phyloP scores from a whole-genome alignment of 1,140 invertebrate species.

The Formica exsecta region DNA sequence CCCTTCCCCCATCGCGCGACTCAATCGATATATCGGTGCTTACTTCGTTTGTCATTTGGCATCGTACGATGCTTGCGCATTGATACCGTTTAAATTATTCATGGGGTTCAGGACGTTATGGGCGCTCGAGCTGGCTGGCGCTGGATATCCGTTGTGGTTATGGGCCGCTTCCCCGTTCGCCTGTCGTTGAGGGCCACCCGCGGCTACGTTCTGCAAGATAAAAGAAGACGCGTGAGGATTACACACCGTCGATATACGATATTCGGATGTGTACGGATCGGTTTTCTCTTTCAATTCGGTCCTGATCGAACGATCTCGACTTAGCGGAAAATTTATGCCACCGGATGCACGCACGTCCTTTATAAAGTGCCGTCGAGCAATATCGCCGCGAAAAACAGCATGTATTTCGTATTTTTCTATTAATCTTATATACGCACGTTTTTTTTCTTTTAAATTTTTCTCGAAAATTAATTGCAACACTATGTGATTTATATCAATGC shows the following conservation, averaged over 20 bases:
- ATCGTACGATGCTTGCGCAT: slow-evolving; percentile 83
- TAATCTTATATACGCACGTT: background rate
- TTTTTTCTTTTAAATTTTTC: background rate
- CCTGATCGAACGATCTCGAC: slow-evolving; percentile 43
- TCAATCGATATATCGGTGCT: slow-evolving; percentile 70
- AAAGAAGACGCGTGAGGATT: slow-evolving; percentile 65
- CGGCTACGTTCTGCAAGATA: slow-evolving; percentile 80
- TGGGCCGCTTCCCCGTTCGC: slow-evolving; percentile 82
- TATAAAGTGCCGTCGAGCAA: slow-evolving; percentile 11
- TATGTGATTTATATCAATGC: slow-evolving; percentile 30
- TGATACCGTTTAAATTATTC: slow-evolving; percentile 86
- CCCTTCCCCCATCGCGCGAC: background rate
- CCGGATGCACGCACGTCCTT: slow-evolving; percentile 27
- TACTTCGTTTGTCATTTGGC: slow-evolving; percentile 86
- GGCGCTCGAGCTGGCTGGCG: slow-evolving; percentile 81
- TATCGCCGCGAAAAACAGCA: background rate
- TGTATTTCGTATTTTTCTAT: slow-evolving; percentile 20
- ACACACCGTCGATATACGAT: background rate
- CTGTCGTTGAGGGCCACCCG: slow-evolving; percentile 79
- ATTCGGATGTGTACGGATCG: background rate
- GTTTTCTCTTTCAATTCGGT: slow-evolving; percentile 49
- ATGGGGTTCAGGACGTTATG: slow-evolving; percentile 83
- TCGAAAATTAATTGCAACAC: slow-evolving; percentile 25
- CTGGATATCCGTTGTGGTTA: slow-evolving; percentile 85
- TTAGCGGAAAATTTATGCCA: slow-evolving; percentile 53